phyloP scores from a whole-genome alignment of 2,888 invertebrate species.

The Vandiemenella viatica region DNA sequence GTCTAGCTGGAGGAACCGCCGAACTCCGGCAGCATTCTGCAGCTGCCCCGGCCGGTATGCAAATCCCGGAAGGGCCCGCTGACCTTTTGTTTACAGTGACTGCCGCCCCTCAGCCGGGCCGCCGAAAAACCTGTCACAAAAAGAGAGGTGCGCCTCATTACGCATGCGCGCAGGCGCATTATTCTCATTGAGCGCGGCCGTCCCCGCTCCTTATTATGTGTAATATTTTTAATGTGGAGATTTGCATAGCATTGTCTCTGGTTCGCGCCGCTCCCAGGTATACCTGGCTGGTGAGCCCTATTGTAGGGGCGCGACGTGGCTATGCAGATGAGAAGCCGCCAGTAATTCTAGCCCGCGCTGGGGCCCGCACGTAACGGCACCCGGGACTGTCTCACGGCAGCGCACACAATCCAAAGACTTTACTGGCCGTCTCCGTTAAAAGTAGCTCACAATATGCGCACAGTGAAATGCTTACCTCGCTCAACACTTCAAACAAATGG shows the following conservation, averaged over 20 bases:
- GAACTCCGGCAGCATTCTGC: neutral
- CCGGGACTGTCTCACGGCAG: too few relatives aligned
- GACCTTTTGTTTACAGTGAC: neutral
- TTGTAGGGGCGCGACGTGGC: neutral
- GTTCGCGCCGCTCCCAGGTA: neutral
- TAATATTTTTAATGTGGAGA: neutral
- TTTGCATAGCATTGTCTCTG: neutral
- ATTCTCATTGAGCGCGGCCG: neutral
- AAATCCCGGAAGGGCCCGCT: neutral
- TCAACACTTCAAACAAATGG: too few relatives aligned
- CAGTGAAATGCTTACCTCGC: too few relatives aligned
- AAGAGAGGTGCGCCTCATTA: neutral
- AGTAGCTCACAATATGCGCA: too few relatives aligned
- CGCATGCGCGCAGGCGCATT: neutral
- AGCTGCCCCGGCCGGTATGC: neutral
- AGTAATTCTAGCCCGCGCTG: neutral
- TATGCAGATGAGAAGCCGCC: neutral
- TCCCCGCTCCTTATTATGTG: neutral
- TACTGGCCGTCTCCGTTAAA: too few relatives aligned
- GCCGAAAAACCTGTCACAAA: neutral
- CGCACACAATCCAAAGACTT: too few relatives aligned
- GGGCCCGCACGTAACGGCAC: too few relatives aligned
- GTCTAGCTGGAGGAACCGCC: neutral
- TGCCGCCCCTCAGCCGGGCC: neutral
- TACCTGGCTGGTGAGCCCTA: too few relatives aligned